phyloP scores from a whole-genome alignment of 2,888 invertebrate genomes.

The Epinotia bilunana region DNA sequence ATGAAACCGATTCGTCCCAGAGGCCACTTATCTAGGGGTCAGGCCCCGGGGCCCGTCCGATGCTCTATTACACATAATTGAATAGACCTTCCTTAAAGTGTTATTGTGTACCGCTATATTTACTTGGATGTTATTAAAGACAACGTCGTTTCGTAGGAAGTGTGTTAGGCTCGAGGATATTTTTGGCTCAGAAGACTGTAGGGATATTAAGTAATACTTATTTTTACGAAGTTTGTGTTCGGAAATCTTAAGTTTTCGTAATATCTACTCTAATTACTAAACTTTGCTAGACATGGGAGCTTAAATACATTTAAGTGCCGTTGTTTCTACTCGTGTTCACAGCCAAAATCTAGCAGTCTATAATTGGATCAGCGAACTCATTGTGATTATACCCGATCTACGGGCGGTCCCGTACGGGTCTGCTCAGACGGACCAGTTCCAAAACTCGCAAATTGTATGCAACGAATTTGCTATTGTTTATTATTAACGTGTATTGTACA shows the following conservation, averaged over 20 bases:
- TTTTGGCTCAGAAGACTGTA: background rate
- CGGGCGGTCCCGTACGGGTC: background rate
- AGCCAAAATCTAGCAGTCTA: conserved; percentile 25
- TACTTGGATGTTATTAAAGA: conserved; percentile 30
- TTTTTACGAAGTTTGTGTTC: background rate
- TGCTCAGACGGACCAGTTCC: background rate
- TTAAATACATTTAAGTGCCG: conserved; percentile 13
- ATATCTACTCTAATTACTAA: background rate
- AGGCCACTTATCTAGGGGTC: conserved; percentile 44
- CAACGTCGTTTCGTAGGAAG: conserved; percentile 1
- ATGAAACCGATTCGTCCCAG: conserved; percentile 37
- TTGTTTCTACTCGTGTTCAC: conserved; percentile 2
- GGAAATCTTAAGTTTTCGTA: background rate
- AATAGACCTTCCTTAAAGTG: conserved; percentile 42
- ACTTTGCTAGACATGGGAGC: background rate
- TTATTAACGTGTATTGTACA: background rate
- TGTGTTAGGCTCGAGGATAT: conserved; percentile 3
- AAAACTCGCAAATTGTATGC: background rate
- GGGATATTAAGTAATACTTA: background rate
- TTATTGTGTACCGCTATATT: conserved; percentile 33
- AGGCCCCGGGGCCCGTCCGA: conserved; percentile 34
- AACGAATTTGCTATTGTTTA: background rate
- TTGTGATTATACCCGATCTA: conserved; percentile 31
- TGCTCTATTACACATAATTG: conserved; percentile 44
- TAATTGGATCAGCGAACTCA: conserved; percentile 37